Evolutionary conservation across 2,113 vertebrate genomes (phyloP), one percentile per base, ranked within the genome.

Genomic region (Mobula hypostoma): DNA sequence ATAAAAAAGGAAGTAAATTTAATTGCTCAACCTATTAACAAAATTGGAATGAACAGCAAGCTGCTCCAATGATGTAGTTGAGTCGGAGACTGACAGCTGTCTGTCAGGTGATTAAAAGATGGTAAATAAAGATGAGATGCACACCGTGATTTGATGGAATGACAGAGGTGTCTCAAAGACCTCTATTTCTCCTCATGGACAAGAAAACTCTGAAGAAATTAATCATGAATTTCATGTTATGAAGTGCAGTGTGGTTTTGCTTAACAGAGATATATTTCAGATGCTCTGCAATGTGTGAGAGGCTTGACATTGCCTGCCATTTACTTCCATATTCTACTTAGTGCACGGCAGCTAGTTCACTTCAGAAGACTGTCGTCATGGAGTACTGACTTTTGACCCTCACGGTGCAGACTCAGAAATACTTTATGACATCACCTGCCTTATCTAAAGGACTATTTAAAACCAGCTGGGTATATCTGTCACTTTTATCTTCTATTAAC

Each of bases 391-490:
- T 85, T 94, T 56, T 94, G 87, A 88, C 76, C 90, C 63, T 58
- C 4, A 63, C 32, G 27, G 88, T 29, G 79, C 40, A 66, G 74
- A 61, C 90, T 78, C 66, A 58, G 87, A 21, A 76, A 66, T 78
- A 40, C 56, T 91, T 94, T 92, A 91, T 72, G 68, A 93, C 32
- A 85, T 24, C 87, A 94, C 85, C 85, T 77, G 87, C 66, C 72
- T 94, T 92, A 94, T 78, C 94, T 94, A 77, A 94, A 91, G 94
- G 17, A 19, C 87, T n/a, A 36, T 92, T 94, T 90, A 77, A 92
- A 92, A 94, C 87, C 94, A 94, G 88, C 72, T 92, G 94, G 90
- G 76, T 74, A 94, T 63, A 94, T 74, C 72, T 91, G 66, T 77
- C 27, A 74, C 88, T 94, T 93, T 94, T 79, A 92, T 92, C 72